These are phyloP conservation scores for Sphenodon punctatus DNA, from an alignment of 2,797 vertebrate genomes.

Conservation along the genomic window DNA sequence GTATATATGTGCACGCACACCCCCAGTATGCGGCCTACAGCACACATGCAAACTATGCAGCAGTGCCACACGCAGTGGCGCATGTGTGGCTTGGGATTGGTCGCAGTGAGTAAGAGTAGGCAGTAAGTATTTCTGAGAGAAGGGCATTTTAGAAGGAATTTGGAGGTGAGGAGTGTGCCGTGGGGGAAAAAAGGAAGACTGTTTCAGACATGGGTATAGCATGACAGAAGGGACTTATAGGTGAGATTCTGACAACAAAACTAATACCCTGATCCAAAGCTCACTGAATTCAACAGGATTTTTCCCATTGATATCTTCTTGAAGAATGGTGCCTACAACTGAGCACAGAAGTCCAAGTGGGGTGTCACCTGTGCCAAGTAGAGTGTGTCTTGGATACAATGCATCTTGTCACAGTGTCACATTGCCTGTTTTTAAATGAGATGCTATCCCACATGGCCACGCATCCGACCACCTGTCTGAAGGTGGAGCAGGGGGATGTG, in stretches of 20 bases:
- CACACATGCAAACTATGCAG: no score
- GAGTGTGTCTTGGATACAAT: no score
- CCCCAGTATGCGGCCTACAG: no score
- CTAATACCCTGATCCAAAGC: not conserved
- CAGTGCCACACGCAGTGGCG: no score
- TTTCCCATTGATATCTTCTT: not conserved
- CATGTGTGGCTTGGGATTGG: no score
- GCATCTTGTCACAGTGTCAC: no score
- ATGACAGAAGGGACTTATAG: not conserved
- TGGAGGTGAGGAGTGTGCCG: not conserved
- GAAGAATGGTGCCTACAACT: not conserved
- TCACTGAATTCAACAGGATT: not conserved
- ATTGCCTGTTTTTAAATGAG: no score
- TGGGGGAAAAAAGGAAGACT: not conserved
- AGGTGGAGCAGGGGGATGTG: no score
- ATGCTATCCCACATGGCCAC: no score
- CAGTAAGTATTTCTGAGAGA: no score
- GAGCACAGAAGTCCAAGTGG: not conserved
- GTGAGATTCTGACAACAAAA: not conserved
- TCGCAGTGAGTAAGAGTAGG: not conserved
- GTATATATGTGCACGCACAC: no score
- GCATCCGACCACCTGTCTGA: no score
- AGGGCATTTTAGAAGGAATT: not conserved
- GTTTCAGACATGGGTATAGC: not conserved
- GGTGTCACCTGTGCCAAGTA: not conserved